Base-by-base conservation (phyloP, 2,797 vertebrate species). In the Liparis tanakae region DNA sequence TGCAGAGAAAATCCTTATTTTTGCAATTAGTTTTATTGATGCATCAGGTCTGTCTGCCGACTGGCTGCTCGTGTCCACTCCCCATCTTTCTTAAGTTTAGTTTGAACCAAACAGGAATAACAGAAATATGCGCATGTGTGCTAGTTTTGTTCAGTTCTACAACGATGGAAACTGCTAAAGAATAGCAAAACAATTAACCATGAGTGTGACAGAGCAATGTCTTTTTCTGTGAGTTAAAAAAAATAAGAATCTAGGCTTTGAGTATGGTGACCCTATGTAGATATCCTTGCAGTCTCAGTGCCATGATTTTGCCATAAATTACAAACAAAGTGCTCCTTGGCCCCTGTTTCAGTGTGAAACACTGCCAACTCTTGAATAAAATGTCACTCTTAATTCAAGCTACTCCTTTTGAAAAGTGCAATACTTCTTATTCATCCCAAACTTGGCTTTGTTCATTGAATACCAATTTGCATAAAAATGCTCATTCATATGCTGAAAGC, bases 21-120 rank as follows among this genome's bases (percentile, higher is more conserved):
- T 77, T 75, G 80, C 77, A 82, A 86, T 86, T 86, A 85, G 80
- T 71, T 85, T 75, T 75, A 87, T 84, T 80, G 84, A 88, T 71
- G 65, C 51, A 83, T 78, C 75, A 70, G 63, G 62, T 67, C 61
- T 73, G 70, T 67, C 59, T 78, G 70, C 72, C 33, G 20, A 56
- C 65, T 6, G 17, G 74, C 30, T 82, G 74, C 30, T 80, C 22
- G 2, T 65, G 70, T 72, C 78, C 48, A 71, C 62, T 70, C 37
- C 55, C 61, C 37, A 37, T 33, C 17, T 72, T 76, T 67, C 50
- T 51, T n/a, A 62, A 70, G 51, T 78, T 68, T 57, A 81, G 63
- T 79, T 67, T 80, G 54, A n/a, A 41, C 61, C 50, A 46, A 74
- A 69, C 22, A 36, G 7, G 1, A 6, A 71, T 75, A 79, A 62